These are phyloP conservation scores for Neosilurus mollespiculum DNA, from an alignment of 2,797 vertebrate genomes.

Conservation along the genomic window DNA sequence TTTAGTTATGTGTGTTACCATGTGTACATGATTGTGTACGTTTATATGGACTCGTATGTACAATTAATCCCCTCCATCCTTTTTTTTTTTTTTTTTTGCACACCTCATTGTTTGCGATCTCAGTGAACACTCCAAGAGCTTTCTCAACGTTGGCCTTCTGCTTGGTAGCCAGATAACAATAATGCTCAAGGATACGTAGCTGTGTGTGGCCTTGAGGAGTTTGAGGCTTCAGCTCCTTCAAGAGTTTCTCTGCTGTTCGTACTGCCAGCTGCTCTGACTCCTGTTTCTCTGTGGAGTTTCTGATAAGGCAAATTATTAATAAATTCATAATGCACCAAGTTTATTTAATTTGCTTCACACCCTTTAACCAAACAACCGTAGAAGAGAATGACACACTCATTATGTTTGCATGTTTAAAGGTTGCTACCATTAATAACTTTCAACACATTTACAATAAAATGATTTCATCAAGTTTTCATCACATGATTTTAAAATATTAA, in stretches of 20 bases:
- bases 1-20: slow-evolving; percentile 16
- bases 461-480: not conserved
- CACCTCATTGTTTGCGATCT: slow-evolving; percentile 90
- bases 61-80: slow-evolving; percentile 43
- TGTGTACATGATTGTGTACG: not conserved
- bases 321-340: not conserved
- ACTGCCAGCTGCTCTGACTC: slow-evolving; percentile 93
- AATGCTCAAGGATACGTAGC: slow-evolving; percentile 90
- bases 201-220: slow-evolving; percentile 85
- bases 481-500: not conserved
- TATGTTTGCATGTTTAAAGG: not conserved
- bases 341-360: not conserved
- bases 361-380: slow-evolving; percentile 2
- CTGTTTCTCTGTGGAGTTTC: slow-evolving; percentile 93
- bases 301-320: slow-evolving; percentile 55
- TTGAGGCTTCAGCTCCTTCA: slow-evolving; percentile 94
- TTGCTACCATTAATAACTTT: not conserved
- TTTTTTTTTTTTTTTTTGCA: slow-evolving; percentile 57
- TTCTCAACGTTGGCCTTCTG: slow-evolving; percentile 89
- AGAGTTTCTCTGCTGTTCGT: slow-evolving; percentile 92
- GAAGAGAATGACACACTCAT: not conserved
- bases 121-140: slow-evolving; percentile 87
- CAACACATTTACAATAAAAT: not conserved
- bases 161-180: slow-evolving; percentile 91
- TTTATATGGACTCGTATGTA: slow-evolving; percentile 36